Conservation (phyloP, 2,113 vertebrate species). For the Hydrolagus affinis region DNA sequence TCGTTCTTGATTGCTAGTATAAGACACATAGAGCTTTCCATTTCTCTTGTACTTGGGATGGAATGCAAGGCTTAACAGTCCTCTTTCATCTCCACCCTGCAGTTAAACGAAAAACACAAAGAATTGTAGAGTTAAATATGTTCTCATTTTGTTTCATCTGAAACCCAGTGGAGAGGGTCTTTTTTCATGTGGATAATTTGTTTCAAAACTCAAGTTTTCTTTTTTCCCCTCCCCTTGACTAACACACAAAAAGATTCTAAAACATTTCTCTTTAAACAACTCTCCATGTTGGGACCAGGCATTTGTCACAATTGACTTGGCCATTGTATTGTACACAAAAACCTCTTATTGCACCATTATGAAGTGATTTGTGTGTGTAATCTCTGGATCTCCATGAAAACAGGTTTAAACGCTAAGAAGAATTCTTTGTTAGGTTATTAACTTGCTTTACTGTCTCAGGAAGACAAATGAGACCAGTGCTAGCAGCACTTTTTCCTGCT, state of each 20-base stretch:
- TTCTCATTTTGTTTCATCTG: conserved; percentile 73
- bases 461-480: conserved; percentile 79
- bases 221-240: conserved; percentile 53
- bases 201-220: conserved; percentile 61
- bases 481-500: conserved; percentile 61
- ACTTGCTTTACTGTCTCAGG: conserved; percentile 80
- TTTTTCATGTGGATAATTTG: conserved; percentile 61
- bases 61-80: conserved; percentile 98
- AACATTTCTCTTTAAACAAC: conserved; percentile 74
- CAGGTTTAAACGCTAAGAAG: conserved; percentile 76
- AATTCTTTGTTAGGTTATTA: conserved; percentile 80
- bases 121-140: conserved; percentile 95
- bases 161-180: conserved; percentile 52
- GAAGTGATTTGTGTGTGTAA: conserved; percentile 88
- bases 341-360: conserved; percentile 71
- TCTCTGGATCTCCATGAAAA: conserved; percentile 80
- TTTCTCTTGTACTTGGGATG: conserved; percentile 99
- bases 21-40: conserved; percentile 98
- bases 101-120: conserved; percentile 95
- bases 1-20: conserved; percentile 97
- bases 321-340: conserved; percentile 64
- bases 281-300: conserved; percentile 64
- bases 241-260: conserved; percentile 85
- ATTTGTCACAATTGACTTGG: conserved; percentile 71
- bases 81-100: conserved; percentile 99